phyloP scores from a whole-genome alignment of 2,888 invertebrate species.

The Drosophila kambysellisi region DNA sequence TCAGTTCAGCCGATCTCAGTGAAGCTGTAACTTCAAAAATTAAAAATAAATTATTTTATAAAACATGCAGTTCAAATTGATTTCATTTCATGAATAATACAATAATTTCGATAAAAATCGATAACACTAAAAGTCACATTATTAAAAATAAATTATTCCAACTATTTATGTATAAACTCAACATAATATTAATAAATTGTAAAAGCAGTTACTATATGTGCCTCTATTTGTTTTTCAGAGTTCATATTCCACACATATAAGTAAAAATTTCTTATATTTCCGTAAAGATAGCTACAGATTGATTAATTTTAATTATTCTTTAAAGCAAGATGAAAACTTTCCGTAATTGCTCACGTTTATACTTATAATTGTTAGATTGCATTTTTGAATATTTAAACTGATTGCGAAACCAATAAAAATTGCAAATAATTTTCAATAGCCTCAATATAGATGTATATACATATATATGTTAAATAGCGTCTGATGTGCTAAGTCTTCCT shows the following conservation, averaged over 20 bases:
- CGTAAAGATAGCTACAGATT: neutral
- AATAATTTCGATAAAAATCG: neutral
- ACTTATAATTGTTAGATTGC: neutral
- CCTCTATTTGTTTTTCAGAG: neutral
- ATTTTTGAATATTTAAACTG: neutral
- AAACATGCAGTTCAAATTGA: neutral
- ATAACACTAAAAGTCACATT: neutral
- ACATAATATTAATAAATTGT: fast-evolving
- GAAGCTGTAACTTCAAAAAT: neutral
- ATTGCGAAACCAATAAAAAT: no score
- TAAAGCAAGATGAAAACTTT: slow-evolving; percentile 7
- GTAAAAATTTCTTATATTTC: neutral
- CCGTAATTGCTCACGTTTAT: neutral
- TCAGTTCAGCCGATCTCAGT: neutral
- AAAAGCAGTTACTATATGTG: neutral
- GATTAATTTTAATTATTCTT: neutral
- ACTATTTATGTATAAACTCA: no score
- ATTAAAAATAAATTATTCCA: neutral
- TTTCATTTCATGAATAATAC: neutral
- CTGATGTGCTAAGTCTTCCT: neutral
- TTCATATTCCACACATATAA: neutral
- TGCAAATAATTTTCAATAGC: no score
- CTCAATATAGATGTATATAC: no score
- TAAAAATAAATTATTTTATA: neutral
- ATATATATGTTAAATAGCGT: neutral